Conservation (phyloP, 2,888 invertebrate species). For the Andrena haemorrhoa region DNA sequence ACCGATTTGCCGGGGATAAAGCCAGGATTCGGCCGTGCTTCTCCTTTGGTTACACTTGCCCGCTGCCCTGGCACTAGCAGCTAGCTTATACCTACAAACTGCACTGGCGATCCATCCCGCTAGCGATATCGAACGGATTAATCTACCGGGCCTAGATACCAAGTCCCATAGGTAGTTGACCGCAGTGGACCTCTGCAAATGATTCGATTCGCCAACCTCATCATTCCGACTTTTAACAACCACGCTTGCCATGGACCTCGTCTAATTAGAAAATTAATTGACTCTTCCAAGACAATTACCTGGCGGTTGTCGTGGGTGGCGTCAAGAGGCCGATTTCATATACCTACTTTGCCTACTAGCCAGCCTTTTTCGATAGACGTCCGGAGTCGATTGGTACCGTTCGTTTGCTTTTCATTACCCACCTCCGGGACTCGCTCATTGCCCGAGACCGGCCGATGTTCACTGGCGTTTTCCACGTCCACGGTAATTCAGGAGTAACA, state of each 20-base stretch:
- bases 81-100: neutral
- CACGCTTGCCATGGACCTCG: too few species aligned
- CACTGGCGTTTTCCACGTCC: neutral
- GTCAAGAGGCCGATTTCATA: conserved; percentile 19
- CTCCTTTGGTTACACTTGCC: neutral
- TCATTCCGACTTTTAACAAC: too few species aligned
- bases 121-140: too few species aligned
- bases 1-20: conserved; percentile 12
- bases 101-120: too few species aligned
- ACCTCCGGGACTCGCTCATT: neutral
- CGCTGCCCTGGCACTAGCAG: neutral
- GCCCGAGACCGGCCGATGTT: neutral
- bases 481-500: too few species aligned
- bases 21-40: neutral
- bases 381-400: conserved; percentile 9
- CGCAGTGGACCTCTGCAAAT: too few species aligned
- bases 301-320: neutral
- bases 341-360: neutral
- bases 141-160: too few species aligned
- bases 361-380: conserved; percentile 8
- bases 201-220: too few species aligned
- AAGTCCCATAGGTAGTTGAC: too few species aligned
- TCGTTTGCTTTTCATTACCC: conserved; percentile 46
- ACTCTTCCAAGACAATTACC: neutral
- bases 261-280: conserved; percentile 6